Percentiles rank a stretch among this genome's conserved stretches.
Evolutionary conservation across 2,113 vertebrate genomes (phyloP).

Genomic region (Saccopteryx bilineata): DNA sequence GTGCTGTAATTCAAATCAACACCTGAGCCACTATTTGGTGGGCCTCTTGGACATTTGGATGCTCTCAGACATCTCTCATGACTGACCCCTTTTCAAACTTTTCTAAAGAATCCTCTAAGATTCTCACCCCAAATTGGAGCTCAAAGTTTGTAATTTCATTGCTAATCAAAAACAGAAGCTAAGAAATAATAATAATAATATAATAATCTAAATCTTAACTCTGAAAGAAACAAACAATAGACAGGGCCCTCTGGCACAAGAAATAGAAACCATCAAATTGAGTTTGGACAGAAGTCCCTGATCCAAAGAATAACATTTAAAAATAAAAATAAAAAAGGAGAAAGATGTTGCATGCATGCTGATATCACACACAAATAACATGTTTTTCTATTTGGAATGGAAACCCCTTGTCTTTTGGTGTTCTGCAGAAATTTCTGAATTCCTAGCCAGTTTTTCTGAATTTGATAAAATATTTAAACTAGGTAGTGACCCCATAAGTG

Average conservation of each 20-base stretch:
- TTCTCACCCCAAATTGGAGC: slow-evolving; percentile 18
- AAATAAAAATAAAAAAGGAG: background rate
- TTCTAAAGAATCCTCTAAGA: background rate
- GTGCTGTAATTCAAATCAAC: background rate
- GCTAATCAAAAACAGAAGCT: background rate
- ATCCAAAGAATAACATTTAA: background rate
- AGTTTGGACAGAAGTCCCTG: background rate
- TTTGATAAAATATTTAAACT: slow-evolving; percentile 9
- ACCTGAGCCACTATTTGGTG: background rate
- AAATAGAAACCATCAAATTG: background rate
- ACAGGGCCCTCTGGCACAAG: background rate
- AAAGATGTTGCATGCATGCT: background rate
- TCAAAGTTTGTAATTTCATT: slow-evolving; percentile 11
- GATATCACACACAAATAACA: background rate
- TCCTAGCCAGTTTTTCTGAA: slow-evolving; percentile 2
- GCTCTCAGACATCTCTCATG: background rate
- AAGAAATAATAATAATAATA: background rate
- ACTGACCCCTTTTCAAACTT: background rate
- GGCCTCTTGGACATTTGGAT: background rate
- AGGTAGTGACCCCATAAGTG: background rate
- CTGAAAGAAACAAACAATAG: slow-evolving; percentile 7
- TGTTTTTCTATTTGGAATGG: background rate
- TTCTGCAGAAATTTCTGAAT: slow-evolving; percentile 7
- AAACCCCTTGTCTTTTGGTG: background rate
- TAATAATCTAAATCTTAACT: background rate